Percentiles rank a stretch among this genome's conserved stretches.
Conservation (phyloP, 2,888 invertebrate species). For the Ypsolopha scabrella region DNA sequence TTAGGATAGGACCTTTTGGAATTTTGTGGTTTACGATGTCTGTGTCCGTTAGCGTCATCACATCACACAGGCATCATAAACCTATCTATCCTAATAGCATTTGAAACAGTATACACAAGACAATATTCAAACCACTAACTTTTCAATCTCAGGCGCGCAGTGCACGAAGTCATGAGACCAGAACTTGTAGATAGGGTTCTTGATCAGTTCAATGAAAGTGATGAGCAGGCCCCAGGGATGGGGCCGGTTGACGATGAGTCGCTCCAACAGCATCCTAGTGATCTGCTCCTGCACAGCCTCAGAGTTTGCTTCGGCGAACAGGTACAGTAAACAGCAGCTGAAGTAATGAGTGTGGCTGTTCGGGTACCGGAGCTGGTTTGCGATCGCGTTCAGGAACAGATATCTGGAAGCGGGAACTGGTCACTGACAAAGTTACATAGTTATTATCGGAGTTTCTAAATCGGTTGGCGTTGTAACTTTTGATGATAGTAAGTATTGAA, state of each 20-base stretch:
- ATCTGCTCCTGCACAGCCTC: conserved; percentile 99
- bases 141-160: conserved; percentile 99
- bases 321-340: conserved; percentile 95
- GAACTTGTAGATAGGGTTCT: conserved; percentile 98
- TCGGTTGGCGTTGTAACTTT: no score
- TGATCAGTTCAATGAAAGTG: conserved; percentile 98
- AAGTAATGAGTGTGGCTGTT: conserved; percentile 99
- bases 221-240: conserved; percentile 99
- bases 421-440: no score
- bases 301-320: conserved; percentile 97
- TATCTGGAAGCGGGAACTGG: conserved; percentile 71
- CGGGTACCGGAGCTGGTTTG: conserved; percentile 98
- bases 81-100: no score
- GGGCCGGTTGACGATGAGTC: conserved; percentile 97
- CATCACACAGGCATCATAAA: no score
- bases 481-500: no score
- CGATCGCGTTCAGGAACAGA: conserved; percentile 97
- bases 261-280: conserved; percentile 93
- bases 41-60: no score
- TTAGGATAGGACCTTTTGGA: no score
- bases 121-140: conserved; percentile 85
- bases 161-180: conserved; percentile 99
- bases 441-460: no score
- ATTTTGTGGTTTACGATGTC: no score
- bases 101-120: no score